Evolutionary conservation across 2,113 vertebrate species (phyloP).

Genomic region (Bungarus multicinctus): DNA sequence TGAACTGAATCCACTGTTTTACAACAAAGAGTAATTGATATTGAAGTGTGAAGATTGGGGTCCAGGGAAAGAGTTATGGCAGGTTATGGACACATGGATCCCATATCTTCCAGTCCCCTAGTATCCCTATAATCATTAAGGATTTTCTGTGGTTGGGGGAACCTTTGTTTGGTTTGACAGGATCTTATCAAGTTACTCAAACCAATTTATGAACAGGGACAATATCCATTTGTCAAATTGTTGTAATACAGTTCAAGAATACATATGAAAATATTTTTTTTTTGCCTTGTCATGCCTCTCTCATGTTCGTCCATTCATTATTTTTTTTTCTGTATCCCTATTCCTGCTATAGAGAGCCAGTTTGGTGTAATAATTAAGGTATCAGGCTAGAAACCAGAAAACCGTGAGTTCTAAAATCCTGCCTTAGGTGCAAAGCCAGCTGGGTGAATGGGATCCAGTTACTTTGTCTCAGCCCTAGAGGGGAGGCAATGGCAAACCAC

Average conservation of each 20-base stretch:
- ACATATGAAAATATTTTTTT: background rate
- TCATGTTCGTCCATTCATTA: background rate
- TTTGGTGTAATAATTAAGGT: background rate
- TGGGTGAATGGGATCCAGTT: background rate
- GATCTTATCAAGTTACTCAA: background rate
- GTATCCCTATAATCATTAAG: background rate
- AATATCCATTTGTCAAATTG: background rate
- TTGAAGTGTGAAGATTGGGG: background rate
- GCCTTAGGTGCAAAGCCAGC: background rate
- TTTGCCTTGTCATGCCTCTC: background rate
- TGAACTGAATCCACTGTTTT: background rate
- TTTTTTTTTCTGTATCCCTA: background rate
- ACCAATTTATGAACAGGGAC: background rate
- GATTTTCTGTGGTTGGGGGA: background rate
- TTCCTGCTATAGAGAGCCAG: background rate
- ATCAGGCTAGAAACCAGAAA: background rate
- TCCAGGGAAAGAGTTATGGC: background rate
- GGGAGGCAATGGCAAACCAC: too few species aligned
- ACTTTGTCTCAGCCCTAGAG: background rate
- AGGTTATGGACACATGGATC: too few species aligned
- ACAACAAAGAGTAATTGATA: background rate
- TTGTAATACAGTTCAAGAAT: background rate
- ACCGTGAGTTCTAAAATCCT: background rate
- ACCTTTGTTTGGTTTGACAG: background rate
- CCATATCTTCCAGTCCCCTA: background rate